Percentiles rank a stretch among this genome's conserved stretches.
These are phyloP conservation scores for Sebastes kiyomatsui DNA, from an alignment of 2,797 vertebrate genomes.

Conservation along the genomic window DNA sequence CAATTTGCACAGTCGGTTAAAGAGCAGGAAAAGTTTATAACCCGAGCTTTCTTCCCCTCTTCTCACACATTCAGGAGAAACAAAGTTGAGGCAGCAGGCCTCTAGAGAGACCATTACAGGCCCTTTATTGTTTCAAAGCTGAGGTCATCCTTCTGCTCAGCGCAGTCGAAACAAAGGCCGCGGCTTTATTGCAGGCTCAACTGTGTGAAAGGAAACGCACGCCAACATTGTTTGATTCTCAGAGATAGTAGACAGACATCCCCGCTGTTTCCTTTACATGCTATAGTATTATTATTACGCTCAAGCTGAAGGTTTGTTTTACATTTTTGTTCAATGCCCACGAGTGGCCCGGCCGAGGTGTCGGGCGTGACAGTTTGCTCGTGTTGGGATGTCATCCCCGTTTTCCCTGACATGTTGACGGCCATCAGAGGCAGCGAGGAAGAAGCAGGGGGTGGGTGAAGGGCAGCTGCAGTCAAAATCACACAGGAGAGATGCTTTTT, in stretches of 20 bases:
- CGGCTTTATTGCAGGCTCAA: constrained; percentile 93
- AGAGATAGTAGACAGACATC: constrained; percentile 66
- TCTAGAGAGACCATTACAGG: constrained; percentile 95
- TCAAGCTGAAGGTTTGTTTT: background rate
- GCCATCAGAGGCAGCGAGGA: constrained; percentile 37
- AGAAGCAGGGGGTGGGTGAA: constrained; percentile 11
- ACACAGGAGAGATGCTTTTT: constrained; percentile 5
- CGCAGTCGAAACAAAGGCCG: constrained; percentile 93
- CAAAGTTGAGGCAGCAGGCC: constrained; percentile 94
- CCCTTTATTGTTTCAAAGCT: constrained; percentile 97
- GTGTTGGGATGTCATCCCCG: constrained; percentile 60
- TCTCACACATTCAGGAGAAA: constrained; percentile 94
- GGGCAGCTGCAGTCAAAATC: constrained; percentile 36
- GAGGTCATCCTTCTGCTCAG: constrained; percentile 96
- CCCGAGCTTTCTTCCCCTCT: constrained; percentile 44
- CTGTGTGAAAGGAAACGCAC: constrained; percentile 98
- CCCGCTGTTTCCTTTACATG: constrained; percentile 58
- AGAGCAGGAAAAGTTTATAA: constrained; percentile 63
- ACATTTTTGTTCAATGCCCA: constrained; percentile 32
- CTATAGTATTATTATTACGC: background rate
- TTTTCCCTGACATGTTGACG: constrained; percentile 63
- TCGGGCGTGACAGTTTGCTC: constrained; percentile 57
- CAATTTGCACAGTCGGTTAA: constrained; percentile 42
- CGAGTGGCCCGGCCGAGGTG: constrained; percentile 42
- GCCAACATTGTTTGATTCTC: constrained; percentile 90